phyloP scores from a whole-genome alignment of 2,888 invertebrate species.

The Tiliacea aurago region DNA sequence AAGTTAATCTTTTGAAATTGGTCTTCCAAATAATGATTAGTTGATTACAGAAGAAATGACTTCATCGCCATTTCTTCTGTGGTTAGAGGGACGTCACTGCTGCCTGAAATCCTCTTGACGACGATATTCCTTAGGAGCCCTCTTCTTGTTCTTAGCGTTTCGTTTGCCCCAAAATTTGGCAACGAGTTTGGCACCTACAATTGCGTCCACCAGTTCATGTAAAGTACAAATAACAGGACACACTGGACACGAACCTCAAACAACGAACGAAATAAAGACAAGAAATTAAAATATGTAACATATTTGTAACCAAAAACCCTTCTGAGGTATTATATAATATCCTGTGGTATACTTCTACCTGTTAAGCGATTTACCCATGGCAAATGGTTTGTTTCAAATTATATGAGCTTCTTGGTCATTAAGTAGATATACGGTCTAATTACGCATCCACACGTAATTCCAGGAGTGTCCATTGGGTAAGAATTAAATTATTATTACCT shows the following conservation, averaged over 20 bases:
- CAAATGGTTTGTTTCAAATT: conserved; percentile 45
- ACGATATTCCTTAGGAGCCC: too few species aligned
- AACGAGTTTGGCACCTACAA: too few species aligned
- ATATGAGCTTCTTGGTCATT: conserved; percentile 44
- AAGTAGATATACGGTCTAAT: conserved; percentile 51
- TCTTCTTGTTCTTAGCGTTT: too few species aligned
- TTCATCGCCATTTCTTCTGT: neutral
- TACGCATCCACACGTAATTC: conserved; percentile 44
- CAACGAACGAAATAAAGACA: too few species aligned
- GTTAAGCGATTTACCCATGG: conserved; percentile 41
- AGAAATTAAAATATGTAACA: neutral
- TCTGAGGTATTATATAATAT: conserved; percentile 2
- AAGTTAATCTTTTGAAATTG: neutral
- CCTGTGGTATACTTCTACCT: conserved; percentile 25
- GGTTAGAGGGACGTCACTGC: too few species aligned
- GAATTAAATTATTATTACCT: conserved; percentile 44
- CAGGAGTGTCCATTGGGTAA: conserved; percentile 34
- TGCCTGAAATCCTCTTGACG: too few species aligned
- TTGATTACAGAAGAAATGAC: neutral
- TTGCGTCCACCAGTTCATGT: too few species aligned
- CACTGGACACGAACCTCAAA: too few species aligned
- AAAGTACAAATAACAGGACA: too few species aligned
- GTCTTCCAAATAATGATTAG: neutral
- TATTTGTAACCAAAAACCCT: neutral
- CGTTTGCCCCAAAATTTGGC: too few species aligned